Evolutionary conservation across 2,113 vertebrate species (phyloP).

Genomic region (Tetraodon nigroviridis): DNA sequence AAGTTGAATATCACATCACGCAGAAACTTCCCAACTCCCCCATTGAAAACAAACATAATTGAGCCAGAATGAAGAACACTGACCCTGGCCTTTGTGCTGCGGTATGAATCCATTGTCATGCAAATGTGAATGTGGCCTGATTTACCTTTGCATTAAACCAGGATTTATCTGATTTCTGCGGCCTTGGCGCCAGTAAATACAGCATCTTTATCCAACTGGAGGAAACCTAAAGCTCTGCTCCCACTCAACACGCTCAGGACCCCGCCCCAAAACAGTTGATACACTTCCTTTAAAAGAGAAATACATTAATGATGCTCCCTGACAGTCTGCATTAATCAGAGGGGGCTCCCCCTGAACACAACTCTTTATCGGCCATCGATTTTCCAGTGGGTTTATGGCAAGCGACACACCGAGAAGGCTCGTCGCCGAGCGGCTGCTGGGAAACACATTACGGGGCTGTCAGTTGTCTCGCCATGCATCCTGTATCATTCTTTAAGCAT

Average conservation of each 20-base stretch:
- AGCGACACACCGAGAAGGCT: conserved; percentile 74
- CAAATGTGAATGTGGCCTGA: too few relatives aligned
- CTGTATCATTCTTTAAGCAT: conserved; percentile 87
- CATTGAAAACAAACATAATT: too few relatives aligned
- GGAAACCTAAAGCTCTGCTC: too few relatives aligned
- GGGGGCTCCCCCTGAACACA: conserved; percentile 76
- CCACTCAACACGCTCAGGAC: too few relatives aligned
- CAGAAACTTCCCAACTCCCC: neutral
- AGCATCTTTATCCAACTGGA: too few relatives aligned
- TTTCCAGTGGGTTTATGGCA: conserved; percentile 76
- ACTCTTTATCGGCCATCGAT: conserved; percentile 82
- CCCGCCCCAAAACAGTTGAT: conserved; percentile 44
- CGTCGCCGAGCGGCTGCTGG: conserved; percentile 72
- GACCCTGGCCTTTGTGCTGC: too few relatives aligned
- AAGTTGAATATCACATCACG: neutral
- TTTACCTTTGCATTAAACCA: too few relatives aligned
- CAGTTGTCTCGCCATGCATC: conserved; percentile 78
- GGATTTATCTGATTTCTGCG: too few relatives aligned
- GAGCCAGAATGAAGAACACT: too few relatives aligned
- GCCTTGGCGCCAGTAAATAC: too few relatives aligned
- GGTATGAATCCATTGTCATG: too few relatives aligned
- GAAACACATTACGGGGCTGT: conserved; percentile 85
- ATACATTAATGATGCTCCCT: conserved; percentile 75
- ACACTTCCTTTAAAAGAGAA: conserved; percentile 72
- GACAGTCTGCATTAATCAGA: conserved; percentile 85